Evolutionary conservation across 2,888 invertebrate genomes (phyloP), one percentile per base, ranked within the genome.

Genomic region (Neoitamus cyanurus): DNA sequence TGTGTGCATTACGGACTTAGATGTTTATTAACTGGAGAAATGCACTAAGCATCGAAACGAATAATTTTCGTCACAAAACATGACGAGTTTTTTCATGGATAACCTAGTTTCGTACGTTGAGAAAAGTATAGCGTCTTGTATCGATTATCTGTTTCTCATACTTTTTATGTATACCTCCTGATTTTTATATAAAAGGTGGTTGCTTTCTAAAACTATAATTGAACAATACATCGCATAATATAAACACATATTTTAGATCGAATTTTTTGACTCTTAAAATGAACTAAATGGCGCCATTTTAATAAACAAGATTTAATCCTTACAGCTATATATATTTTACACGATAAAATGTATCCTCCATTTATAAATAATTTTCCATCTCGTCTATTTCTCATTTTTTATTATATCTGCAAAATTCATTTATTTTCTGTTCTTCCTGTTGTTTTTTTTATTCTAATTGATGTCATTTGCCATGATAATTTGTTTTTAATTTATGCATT

Each of bases 271-370:
- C 7, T 34, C 3, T 34, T 5, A 34, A 34, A 34, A 34, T 5
- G 3, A 58, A 58, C 20, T 42, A n/a, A 25, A 25, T 58, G 15
- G 58, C 7, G 58, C 20, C 58, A 20, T 9, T 58, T 25, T 58
- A 58, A 20, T 58, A 20, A 7, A 58, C 2, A 37, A 37, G 15
- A 2, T 58, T 20, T 58, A 15, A 20, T 58, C 20, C 25, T 58
- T 58, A 58, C 11, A 20, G 2, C 42, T 42, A 25, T n/a, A 13
- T 58, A 15, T 25, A 48, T 58, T 58, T 73, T 73, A 77, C 28
- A 80, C 78, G 78, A 80, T 80, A 80, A 80, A 80, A 80, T 58
- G 36, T 36, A 31, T 80, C 13, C 31, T 58, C 20, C 11, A 46
- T 46, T 58, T 58, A 75, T 75, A 20, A 34, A 36, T 75, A 58